Evolutionary conservation across 2,797 vertebrate genomes (phyloP).

Genomic region (Sparus aurata): DNA sequence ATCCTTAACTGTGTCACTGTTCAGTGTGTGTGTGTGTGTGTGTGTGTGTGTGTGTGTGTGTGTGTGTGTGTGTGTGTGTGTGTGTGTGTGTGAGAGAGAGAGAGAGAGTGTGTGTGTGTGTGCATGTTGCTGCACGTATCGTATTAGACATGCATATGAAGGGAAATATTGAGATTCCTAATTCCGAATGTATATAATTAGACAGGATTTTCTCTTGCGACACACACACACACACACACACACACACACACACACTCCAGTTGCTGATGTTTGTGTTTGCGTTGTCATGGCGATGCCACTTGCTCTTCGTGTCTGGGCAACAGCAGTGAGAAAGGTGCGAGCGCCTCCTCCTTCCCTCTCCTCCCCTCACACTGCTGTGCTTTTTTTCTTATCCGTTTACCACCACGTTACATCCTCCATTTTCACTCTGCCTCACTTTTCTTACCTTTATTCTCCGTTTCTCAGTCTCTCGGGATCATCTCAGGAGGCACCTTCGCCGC

Average conservation of each 20-base stretch:
- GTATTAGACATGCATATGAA: slow-evolving; percentile 29
- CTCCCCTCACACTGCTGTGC: slow-evolving; percentile 13
- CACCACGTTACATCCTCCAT: background rate
- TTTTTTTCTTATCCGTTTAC: background rate
- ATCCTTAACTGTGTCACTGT: slow-evolving; percentile 38
- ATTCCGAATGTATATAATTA: slow-evolving; percentile 60
- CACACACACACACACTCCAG: slow-evolving; percentile 12
- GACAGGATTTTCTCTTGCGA: slow-evolving; percentile 33
- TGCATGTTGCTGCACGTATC: slow-evolving; percentile 5
- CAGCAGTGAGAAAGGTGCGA: slow-evolving; percentile 67
- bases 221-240: slow-evolving; percentile 3
- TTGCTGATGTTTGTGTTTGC: slow-evolving; percentile 65
- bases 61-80: background rate
- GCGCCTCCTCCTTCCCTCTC: slow-evolving; percentile 50
- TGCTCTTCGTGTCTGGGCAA: slow-evolving; percentile 52
- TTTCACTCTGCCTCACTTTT: slow-evolving; percentile 8
- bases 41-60: slow-evolving; percentile 13
- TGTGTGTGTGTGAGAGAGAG: slow-evolving; percentile 9
- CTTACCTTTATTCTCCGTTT: slow-evolving; percentile 23
- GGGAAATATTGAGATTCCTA: slow-evolving; percentile 23
- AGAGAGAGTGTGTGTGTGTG: background rate
- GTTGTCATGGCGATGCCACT: slow-evolving; percentile 72
- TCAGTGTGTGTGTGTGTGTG: slow-evolving; percentile 6
- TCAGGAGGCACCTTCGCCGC: slow-evolving; percentile 14
- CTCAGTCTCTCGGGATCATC: slow-evolving; percentile 17